Conservation (phyloP, 2,888 invertebrate species). For the Epinotia ramella region DNA sequence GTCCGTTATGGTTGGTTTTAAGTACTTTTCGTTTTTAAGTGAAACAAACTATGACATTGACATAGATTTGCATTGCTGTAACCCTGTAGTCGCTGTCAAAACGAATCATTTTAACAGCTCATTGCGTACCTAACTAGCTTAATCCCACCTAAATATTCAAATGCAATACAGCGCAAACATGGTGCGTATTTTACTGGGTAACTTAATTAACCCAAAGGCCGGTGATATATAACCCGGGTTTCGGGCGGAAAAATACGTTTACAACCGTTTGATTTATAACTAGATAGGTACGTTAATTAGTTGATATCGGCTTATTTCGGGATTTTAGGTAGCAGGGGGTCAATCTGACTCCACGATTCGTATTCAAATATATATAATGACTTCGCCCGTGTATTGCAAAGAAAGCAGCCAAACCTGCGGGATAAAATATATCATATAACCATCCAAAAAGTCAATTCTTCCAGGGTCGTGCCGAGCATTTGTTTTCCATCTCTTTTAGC, state of each 20-base stretch:
- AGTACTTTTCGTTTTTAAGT: too few relatives aligned
- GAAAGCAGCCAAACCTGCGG: too few relatives aligned
- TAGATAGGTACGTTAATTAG: constrained; percentile 41
- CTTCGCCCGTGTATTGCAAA: too few relatives aligned
- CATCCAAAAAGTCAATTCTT: too few relatives aligned
- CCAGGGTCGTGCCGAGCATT: too few relatives aligned
- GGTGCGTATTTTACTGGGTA: constrained; percentile 36
- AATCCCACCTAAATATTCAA: neutral
- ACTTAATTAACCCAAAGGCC: constrained; percentile 41
- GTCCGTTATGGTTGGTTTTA: too few relatives aligned
- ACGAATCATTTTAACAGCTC: neutral
- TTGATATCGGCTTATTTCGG: constrained; percentile 44
- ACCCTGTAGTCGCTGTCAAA: neutral
- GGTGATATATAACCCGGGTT: constrained; percentile 35
- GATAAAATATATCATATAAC: too few relatives aligned
- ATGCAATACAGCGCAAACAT: neutral
- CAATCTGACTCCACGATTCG: neutral
- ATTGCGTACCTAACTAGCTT: neutral
- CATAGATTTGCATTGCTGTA: neutral
- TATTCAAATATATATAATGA: neutral
- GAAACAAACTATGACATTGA: too few relatives aligned
- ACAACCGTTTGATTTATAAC: constrained; percentile 43
- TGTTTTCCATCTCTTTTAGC: too few relatives aligned
- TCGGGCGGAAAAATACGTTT: constrained; percentile 42
- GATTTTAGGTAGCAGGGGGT: constrained; percentile 32